Base-by-base conservation (phyloP, 2,888 invertebrate species). In the Gryllus longicercus region DNA sequence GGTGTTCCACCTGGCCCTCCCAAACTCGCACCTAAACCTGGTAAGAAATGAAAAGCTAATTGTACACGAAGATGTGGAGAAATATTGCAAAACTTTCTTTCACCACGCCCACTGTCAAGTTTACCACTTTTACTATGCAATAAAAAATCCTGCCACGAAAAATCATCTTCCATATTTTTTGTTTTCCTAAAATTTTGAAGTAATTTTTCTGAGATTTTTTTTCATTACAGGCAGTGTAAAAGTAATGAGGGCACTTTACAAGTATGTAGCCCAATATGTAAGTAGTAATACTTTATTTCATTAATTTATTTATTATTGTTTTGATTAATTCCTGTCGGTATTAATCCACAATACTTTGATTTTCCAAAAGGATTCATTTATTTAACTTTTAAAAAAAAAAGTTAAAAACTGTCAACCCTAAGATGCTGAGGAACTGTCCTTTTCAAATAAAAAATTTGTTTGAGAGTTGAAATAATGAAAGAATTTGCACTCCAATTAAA, bases 251-350 rank as follows among this genome's bases (percentile, higher is more conserved):
- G 90, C 91, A 14, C 83, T 90, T 80, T 91, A 90, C 85, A 88
- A 87, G 81, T 91, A 91, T 84, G 87, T 87, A 79, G 91, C 91
- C 21, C 89, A 90, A 84, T 87, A 89, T 86, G 91, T 90, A 86
- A 86, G 87, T 86, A 38, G 5, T 8, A 38, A 38, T 38, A 38
- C 38, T 38, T 38, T 38, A 5, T 8, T 38, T 38, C 38, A 38
- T 38, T 38, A 38, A 8, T 38, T 21, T 38, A 18, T 79, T 74
- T 21, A 75, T 79, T 74, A 74, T 78, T 75, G n/a, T 51, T 50
- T 23, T 78, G 63, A 77, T 38, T 18, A 76, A 38, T 4, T 38
- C 11, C n/a, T 77, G 4, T 77, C 38, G n/a, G 10, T 38, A 21
- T 75, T 14, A 79, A 38, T 38, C 8, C 38, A 8, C 4, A 8